Base-by-base conservation (phyloP, 2,888 invertebrate species). In the Amphipyra berbera region DNA sequence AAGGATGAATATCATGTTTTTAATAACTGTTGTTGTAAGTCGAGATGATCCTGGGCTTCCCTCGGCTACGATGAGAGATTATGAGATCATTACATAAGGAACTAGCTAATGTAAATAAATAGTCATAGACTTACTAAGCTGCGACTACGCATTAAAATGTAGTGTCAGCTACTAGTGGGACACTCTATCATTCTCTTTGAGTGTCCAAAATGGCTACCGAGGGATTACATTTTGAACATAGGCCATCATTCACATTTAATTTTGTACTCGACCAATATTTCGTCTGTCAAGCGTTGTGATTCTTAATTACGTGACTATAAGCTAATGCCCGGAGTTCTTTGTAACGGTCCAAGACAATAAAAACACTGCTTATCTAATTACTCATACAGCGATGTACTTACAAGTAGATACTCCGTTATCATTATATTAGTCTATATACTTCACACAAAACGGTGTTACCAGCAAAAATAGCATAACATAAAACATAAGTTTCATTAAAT, bases 301-400 rank as follows among this genome's bases (percentile, higher is more conserved):
- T 21, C 10, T 44, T 10, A 10, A 44, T n/a, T 30, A 30, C 12
- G 27, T 40, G n/a, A 41, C 41, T 60, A 14, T 7, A 37, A 12
- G 3, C 10, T 37, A 37, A 37, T 7, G 30, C 30, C 2, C 30
- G 7, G 4, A 30, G 30, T 30, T 21, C 21, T 21, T 21, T 30
- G 30, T 30, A 30, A 30, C 30, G 7, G 6, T 30, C 30, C 1
- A 7, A 30, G 30, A 30, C 30, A 12, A 48, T 56, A 71, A 54
- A 69, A 61, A 30, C 14, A 44, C 40, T 21, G 37, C 59, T 64
- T 72, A 75, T 72, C 76, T 58, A 59, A 62, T 59, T 68, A 73
- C 61, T 76, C 61, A 63, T 69, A 57, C 58, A 38, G 40, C 55
- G 60, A 54, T 53, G 55, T 77, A 69, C 45, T n/a, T 58, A 40